Evolutionary conservation across 1,140 invertebrate genomes (phyloP).

Genomic region (Philotrypesis tridentata): DNA sequence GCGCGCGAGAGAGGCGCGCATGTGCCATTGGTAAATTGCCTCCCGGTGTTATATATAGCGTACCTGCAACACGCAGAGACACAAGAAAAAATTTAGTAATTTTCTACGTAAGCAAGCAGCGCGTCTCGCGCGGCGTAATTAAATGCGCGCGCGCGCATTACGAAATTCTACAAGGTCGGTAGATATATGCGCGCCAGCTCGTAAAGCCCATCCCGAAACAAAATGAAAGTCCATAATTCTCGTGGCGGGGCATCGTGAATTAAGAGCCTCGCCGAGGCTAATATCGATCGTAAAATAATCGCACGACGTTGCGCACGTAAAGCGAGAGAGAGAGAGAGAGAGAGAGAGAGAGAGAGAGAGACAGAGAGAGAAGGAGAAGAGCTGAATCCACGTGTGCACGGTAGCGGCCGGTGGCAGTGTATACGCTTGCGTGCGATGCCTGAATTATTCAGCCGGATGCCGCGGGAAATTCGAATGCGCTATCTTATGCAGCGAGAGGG

Average conservation of each 20-base stretch:
- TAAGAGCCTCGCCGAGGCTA: neutral
- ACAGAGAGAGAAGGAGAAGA: no score
- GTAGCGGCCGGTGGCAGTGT: neutral
- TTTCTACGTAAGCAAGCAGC: neutral
- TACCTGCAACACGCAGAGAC: neutral
- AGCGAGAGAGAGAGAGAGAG: no score
- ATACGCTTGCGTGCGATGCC: neutral
- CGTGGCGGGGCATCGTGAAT: neutral
- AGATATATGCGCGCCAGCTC: neutral
- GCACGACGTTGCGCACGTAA: neutral
- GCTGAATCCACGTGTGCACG: neutral
- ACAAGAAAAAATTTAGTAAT: neutral
- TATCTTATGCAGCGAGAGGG: neutral
- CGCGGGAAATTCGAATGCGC: neutral
- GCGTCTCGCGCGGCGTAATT: neutral
- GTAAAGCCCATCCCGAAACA: neutral
- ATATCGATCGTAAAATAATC: slow-evolving; percentile 17
- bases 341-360: no score
- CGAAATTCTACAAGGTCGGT: neutral
- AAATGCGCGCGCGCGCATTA: neutral
- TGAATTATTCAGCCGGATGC: slow-evolving; percentile 2
- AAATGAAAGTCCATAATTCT: neutral
- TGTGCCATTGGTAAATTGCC: neutral
- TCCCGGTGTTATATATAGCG: no score
- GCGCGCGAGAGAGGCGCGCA: no score